Evolutionary conservation across 1,140 invertebrate genomes (phyloP), one percentile per base, ranked within the genome.

Genomic region (Rhynchophorus ferrugineus): DNA sequence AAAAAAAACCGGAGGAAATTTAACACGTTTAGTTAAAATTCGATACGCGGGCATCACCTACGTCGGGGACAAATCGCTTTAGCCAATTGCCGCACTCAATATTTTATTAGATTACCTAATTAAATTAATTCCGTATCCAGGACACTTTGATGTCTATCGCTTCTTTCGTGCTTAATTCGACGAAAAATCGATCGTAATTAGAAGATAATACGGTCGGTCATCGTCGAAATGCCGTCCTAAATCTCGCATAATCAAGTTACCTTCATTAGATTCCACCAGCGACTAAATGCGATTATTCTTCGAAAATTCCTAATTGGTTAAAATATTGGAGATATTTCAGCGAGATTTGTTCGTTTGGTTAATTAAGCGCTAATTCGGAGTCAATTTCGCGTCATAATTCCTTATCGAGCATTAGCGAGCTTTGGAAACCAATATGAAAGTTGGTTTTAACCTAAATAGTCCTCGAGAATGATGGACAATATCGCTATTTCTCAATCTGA

Each of bases 71-170:
- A 13, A 29, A 29, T 29, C 24, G 24, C 5, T 6, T 34, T 48
- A 38, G 39, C 48, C 37, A 43, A 50, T 50, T 34, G 49, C 16
- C 19, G 16, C 29, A 13, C 21, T 54, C 51, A 49, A 54, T 54
- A 54, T 58, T 54, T 58, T 58, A 58, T 58, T 54, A 45, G 56
- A 58, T 58, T 58, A 58, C 45, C 39, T 45, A 50, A 58, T 58
- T 58, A 58, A 58, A 54, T 58, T 49, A 43, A 54, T 58, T 58
- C 51, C 45, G 56, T 45, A 58, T 54, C 53, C 47, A 54, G 56
- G 56, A 45, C 51, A 58, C 41, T 58, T 54, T 46, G 51, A 49
- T 43, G 51, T 36, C 51, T 29, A 54, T 54, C 45, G 16, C 29
- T 46, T 47, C 44, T 14, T 43, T 11, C 21, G 14, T 16, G 51